Conservation (phyloP, 2,888 invertebrate genomes). For the Clitarchus hookeri region DNA sequence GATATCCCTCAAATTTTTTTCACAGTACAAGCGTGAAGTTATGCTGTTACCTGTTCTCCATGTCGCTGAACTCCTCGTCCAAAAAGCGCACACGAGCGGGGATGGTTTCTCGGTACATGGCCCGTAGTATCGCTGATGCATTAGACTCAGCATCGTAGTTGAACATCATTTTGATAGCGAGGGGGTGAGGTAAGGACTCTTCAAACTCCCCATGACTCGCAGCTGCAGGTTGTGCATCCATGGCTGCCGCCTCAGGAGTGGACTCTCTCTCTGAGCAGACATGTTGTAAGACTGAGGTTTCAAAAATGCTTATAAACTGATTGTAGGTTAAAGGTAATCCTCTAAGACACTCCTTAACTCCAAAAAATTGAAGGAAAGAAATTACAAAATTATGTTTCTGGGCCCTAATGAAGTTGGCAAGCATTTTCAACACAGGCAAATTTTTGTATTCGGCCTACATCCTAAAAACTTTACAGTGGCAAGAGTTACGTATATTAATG, state of each 20-base stretch:
- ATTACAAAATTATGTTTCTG: too few species aligned
- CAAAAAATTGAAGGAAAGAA: too few species aligned
- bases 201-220: background rate
- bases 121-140: slow-evolving; percentile 72
- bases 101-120: slow-evolving; percentile 82
- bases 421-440: too few species aligned
- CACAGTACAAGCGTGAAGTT: too few species aligned
- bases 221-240: background rate
- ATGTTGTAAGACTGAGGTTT: background rate
- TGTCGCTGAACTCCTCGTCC: slow-evolving; percentile 57
- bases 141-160: slow-evolving; percentile 86
- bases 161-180: slow-evolving; percentile 91
- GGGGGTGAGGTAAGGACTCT: slow-evolving; percentile 56
- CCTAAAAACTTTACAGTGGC: too few species aligned
- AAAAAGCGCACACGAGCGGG: slow-evolving; percentile 63
- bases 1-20: too few species aligned
- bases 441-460: too few species aligned
- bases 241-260: background rate
- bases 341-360: too few species aligned
- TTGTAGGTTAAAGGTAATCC: too few species aligned
- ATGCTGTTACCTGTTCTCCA: slow-evolving; percentile 59
- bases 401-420: too few species aligned
- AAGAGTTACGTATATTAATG: too few species aligned
- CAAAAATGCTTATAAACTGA: background rate
- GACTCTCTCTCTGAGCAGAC: background rate